phyloP scores from a whole-genome alignment of 1,140 invertebrate genomes.

The Bombus breviceps region DNA sequence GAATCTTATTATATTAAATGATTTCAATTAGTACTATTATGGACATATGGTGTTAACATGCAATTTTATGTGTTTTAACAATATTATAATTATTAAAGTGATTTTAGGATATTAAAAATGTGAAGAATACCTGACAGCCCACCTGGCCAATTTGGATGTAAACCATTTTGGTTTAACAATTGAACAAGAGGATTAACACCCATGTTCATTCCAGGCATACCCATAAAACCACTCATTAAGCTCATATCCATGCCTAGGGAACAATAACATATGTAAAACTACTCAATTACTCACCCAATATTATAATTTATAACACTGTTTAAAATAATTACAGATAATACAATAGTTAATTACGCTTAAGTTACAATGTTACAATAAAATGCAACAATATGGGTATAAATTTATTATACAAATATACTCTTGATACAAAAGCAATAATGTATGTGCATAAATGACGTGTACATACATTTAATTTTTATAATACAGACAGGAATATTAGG shows the following conservation, averaged over 20 bases:
- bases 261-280: slow-evolving; percentile 40
- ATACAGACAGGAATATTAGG: background rate
- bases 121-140: slow-evolving; percentile 74
- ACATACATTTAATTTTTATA: slow-evolving; percentile 44
- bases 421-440: slow-evolving; percentile 13
- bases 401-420: slow-evolving; percentile 1
- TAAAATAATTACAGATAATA: background rate
- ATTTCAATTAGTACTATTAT: background rate
- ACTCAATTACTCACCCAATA: background rate
- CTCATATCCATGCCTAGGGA: slow-evolving; percentile 77
- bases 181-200: slow-evolving; percentile 80
- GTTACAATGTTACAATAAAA: background rate
- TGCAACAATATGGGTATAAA: background rate
- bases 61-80: background rate
- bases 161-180: slow-evolving; percentile 79
- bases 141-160: slow-evolving; percentile 76
- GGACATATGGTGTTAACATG: too few species aligned
- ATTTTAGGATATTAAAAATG: background rate
- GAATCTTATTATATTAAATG: background rate
- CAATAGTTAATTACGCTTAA: background rate
- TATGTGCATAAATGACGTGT: slow-evolving; percentile 45
- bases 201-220: slow-evolving; percentile 80
- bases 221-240: slow-evolving; percentile 79
- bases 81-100: too few species aligned
- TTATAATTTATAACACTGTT: background rate